Conservation (phyloP, 2,797 vertebrate genomes). For the Vespertilio murinus region DNA sequence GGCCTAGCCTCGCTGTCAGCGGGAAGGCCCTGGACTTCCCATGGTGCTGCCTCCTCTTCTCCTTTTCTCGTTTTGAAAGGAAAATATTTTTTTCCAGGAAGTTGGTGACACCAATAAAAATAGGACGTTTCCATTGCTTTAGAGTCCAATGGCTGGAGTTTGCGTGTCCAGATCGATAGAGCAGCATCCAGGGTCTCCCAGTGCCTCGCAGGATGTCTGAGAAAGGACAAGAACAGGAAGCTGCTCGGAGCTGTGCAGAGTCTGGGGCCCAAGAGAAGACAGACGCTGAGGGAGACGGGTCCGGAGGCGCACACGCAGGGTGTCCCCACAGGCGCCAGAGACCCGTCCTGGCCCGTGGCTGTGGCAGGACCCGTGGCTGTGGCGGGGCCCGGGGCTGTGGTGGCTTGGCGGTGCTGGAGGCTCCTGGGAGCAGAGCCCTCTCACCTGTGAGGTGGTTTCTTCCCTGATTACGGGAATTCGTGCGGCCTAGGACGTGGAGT, state of each 20-base stretch:
- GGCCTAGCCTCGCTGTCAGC: accelerated
- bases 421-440: accelerated
- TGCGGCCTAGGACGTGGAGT: accelerated
- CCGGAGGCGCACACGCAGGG: not conserved
- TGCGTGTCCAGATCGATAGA: too few relatives aligned
- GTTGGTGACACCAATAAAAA: not conserved
- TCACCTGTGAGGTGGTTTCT: accelerated
- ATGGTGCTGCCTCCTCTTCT: too few relatives aligned
- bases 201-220: not conserved
- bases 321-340: accelerated
- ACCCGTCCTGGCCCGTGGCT: too few relatives aligned
- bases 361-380: too few relatives aligned
- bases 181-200: accelerated
- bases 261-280: accelerated
- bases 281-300: accelerated
- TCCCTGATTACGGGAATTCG: accelerated
- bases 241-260: accelerated
- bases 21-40: not conserved
- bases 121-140: not conserved
- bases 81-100: not conserved
- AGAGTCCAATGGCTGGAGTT: too few relatives aligned
- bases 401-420: too few relatives aligned
- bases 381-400: too few relatives aligned
- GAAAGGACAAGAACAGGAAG: accelerated
- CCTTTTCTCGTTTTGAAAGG: not conserved